Base-by-base conservation (phyloP, 2,888 invertebrate species). In the Seira sanloemensis region DNA sequence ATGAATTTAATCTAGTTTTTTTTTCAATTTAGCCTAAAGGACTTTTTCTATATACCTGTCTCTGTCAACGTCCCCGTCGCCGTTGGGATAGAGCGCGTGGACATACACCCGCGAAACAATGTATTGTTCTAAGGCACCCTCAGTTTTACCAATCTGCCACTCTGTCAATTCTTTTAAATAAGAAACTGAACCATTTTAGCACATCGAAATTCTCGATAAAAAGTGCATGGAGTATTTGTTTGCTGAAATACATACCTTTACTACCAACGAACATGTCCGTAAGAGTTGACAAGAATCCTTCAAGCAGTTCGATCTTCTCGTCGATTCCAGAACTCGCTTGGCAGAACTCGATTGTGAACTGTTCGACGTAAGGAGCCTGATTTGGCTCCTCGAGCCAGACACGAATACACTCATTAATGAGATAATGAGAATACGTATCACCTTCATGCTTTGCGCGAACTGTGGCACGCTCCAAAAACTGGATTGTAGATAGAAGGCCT, bases 71-170 rank as follows among this genome's bases (percentile, higher is more conserved):
- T 99, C 99, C 0, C 97, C 98, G 91, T 99, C 99, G 1, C 97
- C 97, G 91, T 99, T 98, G 4, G 99, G 99, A 92, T 97, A 98
- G 91, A 99, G 93, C 69, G 98, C 98, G 90, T 96, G 95, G 58
- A 95, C 94, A 92, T 99, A 99, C 77, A 99, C 95, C 26, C 96
- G 93, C 73, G 96, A 96, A 93, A 98, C 96, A 5, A 98, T 94
- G n/a, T 95, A 95, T 68, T 98, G 93, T 91, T 99, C 98, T 87
- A 99, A 94, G 2, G 97, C 96, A 83, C 94, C 92, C 90, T 95
- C 94, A 0, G 96, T 96, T 90, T 95, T 94, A 85, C 95, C 94
- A 50, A 96, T 91, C 90, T 97, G 95, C 86, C 88, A 87, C 37
- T 89, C 88, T 1, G 88, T 87, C 26, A 87, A 46, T 66, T 88